A percentile compares a stretch with the other conserved stretches of the same genome.
phyloP scores from a whole-genome alignment of 1,140 invertebrate genomes.

The Sycophila sp. region DNA sequence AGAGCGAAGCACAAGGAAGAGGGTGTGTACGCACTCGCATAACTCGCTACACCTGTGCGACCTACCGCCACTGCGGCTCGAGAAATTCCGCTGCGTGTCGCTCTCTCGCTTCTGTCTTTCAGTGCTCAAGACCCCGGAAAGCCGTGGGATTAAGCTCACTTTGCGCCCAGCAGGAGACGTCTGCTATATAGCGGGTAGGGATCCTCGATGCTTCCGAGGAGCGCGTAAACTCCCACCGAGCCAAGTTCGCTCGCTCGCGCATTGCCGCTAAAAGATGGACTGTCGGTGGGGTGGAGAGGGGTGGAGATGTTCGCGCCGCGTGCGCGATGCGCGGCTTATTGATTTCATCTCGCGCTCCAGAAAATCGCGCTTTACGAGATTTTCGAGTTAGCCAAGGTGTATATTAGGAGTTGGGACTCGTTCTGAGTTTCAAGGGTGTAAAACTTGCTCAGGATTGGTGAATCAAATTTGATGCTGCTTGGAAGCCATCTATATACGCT shows the following conservation, averaged over 20 bases:
- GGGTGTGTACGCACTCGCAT: no score
- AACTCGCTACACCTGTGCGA: no score
- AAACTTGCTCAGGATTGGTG: no score
- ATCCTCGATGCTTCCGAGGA: slow-evolving; percentile 13
- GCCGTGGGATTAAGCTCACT: slow-evolving; percentile 30
- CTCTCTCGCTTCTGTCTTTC: not conserved
- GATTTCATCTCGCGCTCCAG: not conserved
- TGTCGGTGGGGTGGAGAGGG: no score
- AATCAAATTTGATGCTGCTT: no score
- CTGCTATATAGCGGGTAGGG: not conserved
- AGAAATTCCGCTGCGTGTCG: no score
- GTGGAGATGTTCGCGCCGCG: not conserved
- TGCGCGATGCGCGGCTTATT: not conserved
- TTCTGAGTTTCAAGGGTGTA: no score
- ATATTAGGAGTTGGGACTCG: no score
- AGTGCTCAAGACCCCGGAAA: slow-evolving; percentile 19
- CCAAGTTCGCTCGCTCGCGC: not conserved
- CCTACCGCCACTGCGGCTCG: no score
- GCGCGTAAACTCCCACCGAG: not conserved
- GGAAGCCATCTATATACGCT: no score
- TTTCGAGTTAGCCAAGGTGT: not conserved
- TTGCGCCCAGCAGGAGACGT: slow-evolving; percentile 10
- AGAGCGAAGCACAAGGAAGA: no score
- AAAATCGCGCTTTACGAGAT: not conserved
- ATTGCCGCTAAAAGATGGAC: no score